Evolutionary conservation across 2,888 invertebrate species (phyloP).

Genomic region (Cataglyphis livida): DNA sequence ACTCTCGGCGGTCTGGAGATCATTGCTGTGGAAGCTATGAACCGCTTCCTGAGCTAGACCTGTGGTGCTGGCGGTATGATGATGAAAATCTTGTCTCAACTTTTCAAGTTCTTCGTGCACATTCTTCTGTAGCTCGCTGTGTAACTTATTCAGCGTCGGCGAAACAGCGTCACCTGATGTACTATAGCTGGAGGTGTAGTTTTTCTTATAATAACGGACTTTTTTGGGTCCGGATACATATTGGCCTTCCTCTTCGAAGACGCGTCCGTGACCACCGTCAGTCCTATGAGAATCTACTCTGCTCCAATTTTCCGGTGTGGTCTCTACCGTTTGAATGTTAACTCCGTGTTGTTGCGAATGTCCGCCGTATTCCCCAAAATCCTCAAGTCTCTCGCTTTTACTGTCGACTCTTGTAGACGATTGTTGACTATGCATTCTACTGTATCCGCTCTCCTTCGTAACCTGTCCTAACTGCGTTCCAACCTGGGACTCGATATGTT

Average conservation of each 20-base stretch:
- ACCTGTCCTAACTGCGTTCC: conserved; percentile 39
- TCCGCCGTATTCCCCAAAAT: conserved; percentile 69
- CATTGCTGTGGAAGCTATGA: neutral
- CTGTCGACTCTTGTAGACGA: conserved; percentile 26
- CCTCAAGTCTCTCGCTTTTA: conserved; percentile 72
- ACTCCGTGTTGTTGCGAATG: conserved; percentile 58
- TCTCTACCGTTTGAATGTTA: conserved; percentile 41
- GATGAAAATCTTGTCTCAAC: conserved; percentile 43
- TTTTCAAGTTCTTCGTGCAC: conserved; percentile 53
- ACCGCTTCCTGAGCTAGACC: conserved; percentile 34
- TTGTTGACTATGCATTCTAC: conserved; percentile 56
- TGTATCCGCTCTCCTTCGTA: conserved; percentile 56
- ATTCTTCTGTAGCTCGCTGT: conserved; percentile 53
- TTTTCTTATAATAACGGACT: conserved; percentile 78
- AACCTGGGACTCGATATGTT: conserved; percentile 46
- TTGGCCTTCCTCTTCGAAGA: conserved; percentile 78
- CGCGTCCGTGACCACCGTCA: conserved; percentile 76
- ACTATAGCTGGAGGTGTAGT: conserved; percentile 78
- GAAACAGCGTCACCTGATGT: conserved; percentile 39
- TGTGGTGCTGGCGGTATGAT: conserved; percentile 41
- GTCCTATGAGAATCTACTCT: conserved; percentile 78
- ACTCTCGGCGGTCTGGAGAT: conserved; percentile 44
- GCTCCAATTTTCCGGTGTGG: conserved; percentile 75
- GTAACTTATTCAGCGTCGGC: conserved; percentile 37
- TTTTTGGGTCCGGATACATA: conserved; percentile 74